Evolutionary conservation across 2,113 vertebrate species (phyloP).

Genomic region (Balaeniceps rex): DNA sequence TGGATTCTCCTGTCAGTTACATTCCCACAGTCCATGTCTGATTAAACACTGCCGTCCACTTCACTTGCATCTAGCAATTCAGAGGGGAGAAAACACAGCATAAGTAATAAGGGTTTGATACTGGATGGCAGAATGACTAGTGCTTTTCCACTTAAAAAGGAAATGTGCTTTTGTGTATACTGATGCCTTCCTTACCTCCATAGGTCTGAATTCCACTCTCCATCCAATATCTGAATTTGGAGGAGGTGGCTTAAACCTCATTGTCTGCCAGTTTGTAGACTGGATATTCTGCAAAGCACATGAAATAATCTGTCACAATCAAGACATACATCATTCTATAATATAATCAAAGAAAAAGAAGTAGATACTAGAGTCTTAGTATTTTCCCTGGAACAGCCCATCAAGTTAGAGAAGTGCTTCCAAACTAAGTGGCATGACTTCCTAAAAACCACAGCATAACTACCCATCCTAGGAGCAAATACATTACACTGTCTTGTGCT

Average conservation of each 20-base stretch:
- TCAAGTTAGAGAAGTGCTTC: background rate
- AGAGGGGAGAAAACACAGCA: background rate
- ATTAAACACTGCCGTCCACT: constrained; percentile 39
- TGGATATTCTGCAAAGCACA: constrained; percentile 88
- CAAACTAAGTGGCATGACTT: background rate
- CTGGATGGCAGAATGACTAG: background rate
- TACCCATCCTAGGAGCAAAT: background rate
- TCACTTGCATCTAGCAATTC: background rate
- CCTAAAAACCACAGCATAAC: background rate
- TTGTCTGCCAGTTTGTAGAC: constrained; percentile 99
- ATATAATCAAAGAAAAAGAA: background rate
- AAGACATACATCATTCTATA: background rate
- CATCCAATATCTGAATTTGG: constrained; percentile 98
- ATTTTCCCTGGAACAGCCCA: background rate
- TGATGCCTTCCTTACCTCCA: constrained; percentile 84
- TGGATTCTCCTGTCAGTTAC: constrained; percentile 43
- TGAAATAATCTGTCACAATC: constrained; percentile 16
- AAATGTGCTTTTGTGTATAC: background rate
- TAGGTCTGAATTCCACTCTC: constrained; percentile 97
- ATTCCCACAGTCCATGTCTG: constrained; percentile 38
- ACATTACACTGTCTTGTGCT: background rate
- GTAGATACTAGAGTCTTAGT: background rate
- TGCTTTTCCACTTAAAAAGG: constrained; percentile 13
- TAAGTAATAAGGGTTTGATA: background rate
- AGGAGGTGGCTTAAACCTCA: constrained; percentile 98